Base-by-base conservation (phyloP, 2,888 invertebrate species). In the Aphodius sticticus region DNA sequence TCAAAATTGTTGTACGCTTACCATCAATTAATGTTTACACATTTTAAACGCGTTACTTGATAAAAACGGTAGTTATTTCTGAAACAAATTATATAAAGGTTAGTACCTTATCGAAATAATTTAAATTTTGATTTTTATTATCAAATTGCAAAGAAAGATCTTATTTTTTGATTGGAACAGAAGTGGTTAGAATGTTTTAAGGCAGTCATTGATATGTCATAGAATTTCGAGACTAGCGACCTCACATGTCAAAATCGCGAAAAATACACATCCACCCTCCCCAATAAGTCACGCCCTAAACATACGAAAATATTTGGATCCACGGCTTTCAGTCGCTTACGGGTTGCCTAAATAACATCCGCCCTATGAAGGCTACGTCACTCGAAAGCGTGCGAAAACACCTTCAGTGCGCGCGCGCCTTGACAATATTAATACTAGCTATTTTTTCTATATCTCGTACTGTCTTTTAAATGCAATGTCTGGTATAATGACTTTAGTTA, bases 181-280 rank as follows among this genome's bases (percentile, higher is more conserved):
- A 53, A 53, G 53, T 53, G 53, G 53, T 53, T 9, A 53, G 53
- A 53, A 53, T 53, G 53, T 53, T 53, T 9, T 53, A 53, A 53
- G 53, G 53, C 53, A 53, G 53, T 53, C 53, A 53, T 9, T 53
- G 53, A 53, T 53, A 53, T 53, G 53, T 53, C 53, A 53, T 53
- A 53, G 53, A 53, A 53, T 53, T 53, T 53, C 53, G 53, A 53
- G 53, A 53, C 53, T 53, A 53, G 53, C 53, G 53, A 53, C 53
- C 53, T 12, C 53, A 53, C 53, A 53, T 53, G 53, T 12, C 53
- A 53, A 53, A 53, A 9, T 12, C 53, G 12, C 53, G 53, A 53
- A 53, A 53, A 53, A 53, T 53, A 53, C 53, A 9, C 53, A 53
- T 53, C 12, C 12, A 53, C 12, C 12, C 53, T 53, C 26, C 26